A percentile compares a stretch with the other conserved stretches of the same genome.
Evolutionary conservation across 2,113 vertebrate genomes (phyloP).

Genomic region (Neoarius graeffei): DNA sequence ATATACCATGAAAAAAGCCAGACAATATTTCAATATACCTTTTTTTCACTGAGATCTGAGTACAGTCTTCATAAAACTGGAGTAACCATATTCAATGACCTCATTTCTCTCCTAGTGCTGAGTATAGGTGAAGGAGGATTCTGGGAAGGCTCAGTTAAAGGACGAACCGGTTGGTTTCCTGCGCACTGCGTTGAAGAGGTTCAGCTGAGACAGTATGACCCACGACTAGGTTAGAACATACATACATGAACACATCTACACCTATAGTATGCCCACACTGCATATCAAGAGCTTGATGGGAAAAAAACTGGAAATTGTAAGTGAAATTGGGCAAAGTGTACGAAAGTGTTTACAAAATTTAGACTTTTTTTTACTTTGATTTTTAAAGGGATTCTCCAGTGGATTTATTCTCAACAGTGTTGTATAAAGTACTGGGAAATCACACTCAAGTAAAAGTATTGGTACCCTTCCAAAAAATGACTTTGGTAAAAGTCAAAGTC

Average conservation of each 20-base stretch:
- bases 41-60: neutral
- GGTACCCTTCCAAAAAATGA: no score
- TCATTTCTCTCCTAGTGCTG: conserved; percentile 75
- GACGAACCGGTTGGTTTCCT: conserved; percentile 95
- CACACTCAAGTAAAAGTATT: no score
- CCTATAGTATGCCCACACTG: neutral
- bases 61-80: neutral
- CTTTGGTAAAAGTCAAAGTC: no score
- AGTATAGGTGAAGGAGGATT: conserved; percentile 96
- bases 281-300: neutral
- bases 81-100: neutral
- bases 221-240: conserved; percentile 80
- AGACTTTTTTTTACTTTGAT: no score
- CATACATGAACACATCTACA: neutral
- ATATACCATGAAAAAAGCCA: no score
- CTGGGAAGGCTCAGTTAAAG: conserved; percentile 95
- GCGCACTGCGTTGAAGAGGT: conserved; percentile 97
- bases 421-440: no score
- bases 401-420: no score
- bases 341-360: no score
- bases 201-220: conserved; percentile 94
- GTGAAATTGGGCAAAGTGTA: neutral
- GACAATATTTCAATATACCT: neutral
- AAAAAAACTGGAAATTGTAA: neutral
- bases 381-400: no score